A percentile compares a stretch with the other conserved stretches of the same genome.
Evolutionary conservation across 35 echinoderm and acorn worm species (phyloP).

Genomic region (Strongylocentrotus purpuratus): DNA sequence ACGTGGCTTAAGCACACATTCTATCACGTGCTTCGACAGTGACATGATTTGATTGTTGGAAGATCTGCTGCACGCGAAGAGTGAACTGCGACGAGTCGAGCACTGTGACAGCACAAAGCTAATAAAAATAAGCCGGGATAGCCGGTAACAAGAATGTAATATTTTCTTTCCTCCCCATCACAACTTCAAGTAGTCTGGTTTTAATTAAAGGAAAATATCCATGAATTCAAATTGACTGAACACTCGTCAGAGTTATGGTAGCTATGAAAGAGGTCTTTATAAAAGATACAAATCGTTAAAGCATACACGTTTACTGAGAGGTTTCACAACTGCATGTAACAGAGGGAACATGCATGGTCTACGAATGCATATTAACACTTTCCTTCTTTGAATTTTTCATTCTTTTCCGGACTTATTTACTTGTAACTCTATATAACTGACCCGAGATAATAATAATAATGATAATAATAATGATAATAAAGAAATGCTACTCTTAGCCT

Average conservation of each 20-base stretch:
- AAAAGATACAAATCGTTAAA: too few relatives aligned
- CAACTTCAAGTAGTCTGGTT: neutral
- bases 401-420: too few relatives aligned
- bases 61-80: neutral
- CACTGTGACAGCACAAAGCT: neutral
- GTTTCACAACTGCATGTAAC: too few relatives aligned
- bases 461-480: too few relatives aligned
- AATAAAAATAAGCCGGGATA: neutral
- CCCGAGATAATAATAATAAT: too few relatives aligned
- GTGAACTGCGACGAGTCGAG: neutral
- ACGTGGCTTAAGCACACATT: neutral
- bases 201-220: neutral
- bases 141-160: neutral
- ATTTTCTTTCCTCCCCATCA: neutral
- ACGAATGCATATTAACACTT: too few relatives aligned
- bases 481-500: too few relatives aligned
- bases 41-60: neutral
- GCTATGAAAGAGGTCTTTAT: too few relatives aligned
- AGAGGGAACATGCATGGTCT: neutral
- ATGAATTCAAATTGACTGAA: neutral
- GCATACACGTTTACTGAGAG: too few relatives aligned
- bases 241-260: neutral
- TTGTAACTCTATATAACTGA: too few relatives aligned
- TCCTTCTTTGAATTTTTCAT: too few relatives aligned
- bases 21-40: neutral